A percentile compares a stretch with the other conserved stretches of the same genome.
Conservation (phyloP, 2,113 vertebrate genomes). For the Albula glossodonta region DNA sequence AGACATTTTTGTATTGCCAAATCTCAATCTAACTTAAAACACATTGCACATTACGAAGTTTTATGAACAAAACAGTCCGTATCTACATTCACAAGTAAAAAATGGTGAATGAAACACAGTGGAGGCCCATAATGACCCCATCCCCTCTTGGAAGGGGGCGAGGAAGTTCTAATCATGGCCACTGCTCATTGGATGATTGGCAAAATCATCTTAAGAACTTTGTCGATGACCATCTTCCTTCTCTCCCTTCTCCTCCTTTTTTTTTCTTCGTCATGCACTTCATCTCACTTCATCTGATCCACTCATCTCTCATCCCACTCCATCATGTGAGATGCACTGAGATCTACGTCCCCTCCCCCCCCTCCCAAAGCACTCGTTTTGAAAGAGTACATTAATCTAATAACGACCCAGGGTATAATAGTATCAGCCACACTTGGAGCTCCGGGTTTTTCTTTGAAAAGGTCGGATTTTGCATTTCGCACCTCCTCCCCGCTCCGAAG, state of each 20-base stretch:
- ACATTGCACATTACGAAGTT: background rate
- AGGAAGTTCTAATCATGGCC: too few species aligned
- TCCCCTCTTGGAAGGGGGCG: too few species aligned
- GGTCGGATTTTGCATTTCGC: slow-evolving; percentile 49
- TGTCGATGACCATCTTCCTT: background rate
- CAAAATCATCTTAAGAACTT: background rate
- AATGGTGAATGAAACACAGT: background rate
- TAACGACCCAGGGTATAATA: slow-evolving; percentile 31
- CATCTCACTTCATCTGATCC: background rate
- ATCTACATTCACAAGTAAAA: background rate
- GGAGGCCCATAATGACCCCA: too few species aligned
- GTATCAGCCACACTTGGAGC: slow-evolving; percentile 37
- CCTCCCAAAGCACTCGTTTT: slow-evolving; percentile 16
- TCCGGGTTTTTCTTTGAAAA: slow-evolving; percentile 30
- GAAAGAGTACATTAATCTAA: slow-evolving; percentile 38
- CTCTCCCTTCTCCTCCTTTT: too few species aligned
- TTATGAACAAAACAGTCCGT: too few species aligned
- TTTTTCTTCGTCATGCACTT: background rate
- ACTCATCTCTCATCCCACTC: background rate
- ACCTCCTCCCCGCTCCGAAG: background rate
- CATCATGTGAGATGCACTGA: background rate
- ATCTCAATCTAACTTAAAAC: background rate
- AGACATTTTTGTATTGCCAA: background rate
- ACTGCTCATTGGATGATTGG: too few species aligned
- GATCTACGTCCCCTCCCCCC: background rate